Base-by-base conservation (phyloP, 2,888 invertebrate species). In the Dromius quadrimaculatus region DNA sequence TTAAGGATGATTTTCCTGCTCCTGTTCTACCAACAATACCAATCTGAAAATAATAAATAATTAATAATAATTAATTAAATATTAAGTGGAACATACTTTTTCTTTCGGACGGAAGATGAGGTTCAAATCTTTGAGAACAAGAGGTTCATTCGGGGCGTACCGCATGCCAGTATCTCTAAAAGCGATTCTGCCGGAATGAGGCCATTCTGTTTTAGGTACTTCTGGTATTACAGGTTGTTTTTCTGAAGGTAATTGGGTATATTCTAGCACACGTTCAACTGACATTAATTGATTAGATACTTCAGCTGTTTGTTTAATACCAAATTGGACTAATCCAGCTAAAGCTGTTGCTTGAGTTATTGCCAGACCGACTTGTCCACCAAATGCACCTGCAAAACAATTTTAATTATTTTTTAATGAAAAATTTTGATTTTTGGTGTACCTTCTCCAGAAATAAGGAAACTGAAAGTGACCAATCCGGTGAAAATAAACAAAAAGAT, bases 1-100 rank as follows among this genome's bases (percentile, higher is more conserved):
- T 91, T 9, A 93, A 82, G 0, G 92, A 92, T 0, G 91, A 92
- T 81, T 93, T 93, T 0, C 94, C 94, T 1, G 94, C 94, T 1
- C 94, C 94, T 0, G 94, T 94, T 65, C 94, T 85, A 1, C 94
- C 94, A 2, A 93, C 92, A 74, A 93, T 90, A 9, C 93, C 93
- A 69, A 93, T 87, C 90, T 93, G 81, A 74, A 83, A 84, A n/a
- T n/a, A n/a, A n/a, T n/a, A n/a, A n/a, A n/a, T n/a, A n/a, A n/a
- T n/a, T n/a, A n/a, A n/a, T n/a, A n/a, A n/a, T n/a, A n/a, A n/a
- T 41, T 13, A 54, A 15, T 23, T 15, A 15, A 32, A 28, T 20
- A 36, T 13, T 20, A 9, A 28, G 38, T n/a, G 47, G n/a, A n/a
- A n/a, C n/a, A 77, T 82, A 90, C 89, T 84, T 91, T 91, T 84